phyloP scores from a whole-genome alignment of 2,797 vertebrate species.

The Zalophus californianus region DNA sequence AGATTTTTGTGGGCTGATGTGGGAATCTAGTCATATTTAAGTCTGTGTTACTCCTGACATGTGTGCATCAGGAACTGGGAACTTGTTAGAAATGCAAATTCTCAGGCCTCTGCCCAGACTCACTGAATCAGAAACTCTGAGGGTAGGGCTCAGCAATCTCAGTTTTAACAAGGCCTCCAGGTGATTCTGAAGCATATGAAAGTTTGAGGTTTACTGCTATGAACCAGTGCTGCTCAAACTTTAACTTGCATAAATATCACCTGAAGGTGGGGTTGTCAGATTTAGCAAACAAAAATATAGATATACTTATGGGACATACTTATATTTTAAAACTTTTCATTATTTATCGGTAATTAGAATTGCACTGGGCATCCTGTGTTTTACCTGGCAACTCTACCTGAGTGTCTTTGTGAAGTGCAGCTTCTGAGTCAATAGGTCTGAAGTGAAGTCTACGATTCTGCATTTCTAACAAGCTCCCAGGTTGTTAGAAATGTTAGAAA shows the following conservation, averaged over 20 bases:
- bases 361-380: not conserved
- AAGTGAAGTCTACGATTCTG: not conserved
- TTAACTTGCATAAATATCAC: not conserved
- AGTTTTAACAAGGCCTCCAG: not conserved
- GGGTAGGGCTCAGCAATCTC: not conserved
- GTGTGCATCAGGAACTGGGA: not conserved
- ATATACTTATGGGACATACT: not conserved
- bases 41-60: not conserved
- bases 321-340: not conserved
- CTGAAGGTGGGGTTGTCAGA: not conserved
- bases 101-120: not conserved
- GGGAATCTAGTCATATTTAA: not conserved
- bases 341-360: conserved; percentile 12
- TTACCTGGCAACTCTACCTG: not conserved
- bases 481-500: no score
- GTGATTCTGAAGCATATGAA: not conserved
- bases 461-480: not conserved
- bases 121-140: not conserved
- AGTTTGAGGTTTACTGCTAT: not conserved
- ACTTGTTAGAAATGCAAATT: not conserved
- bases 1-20: not conserved
- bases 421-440: not conserved
- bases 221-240: not conserved
- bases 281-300: not conserved
- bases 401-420: not conserved